Percentiles rank a stretch among this genome's conserved stretches.
These are phyloP conservation scores for Halichoerus grypus DNA, from an alignment of 2,113 vertebrate species.

Conservation along the genomic window DNA sequence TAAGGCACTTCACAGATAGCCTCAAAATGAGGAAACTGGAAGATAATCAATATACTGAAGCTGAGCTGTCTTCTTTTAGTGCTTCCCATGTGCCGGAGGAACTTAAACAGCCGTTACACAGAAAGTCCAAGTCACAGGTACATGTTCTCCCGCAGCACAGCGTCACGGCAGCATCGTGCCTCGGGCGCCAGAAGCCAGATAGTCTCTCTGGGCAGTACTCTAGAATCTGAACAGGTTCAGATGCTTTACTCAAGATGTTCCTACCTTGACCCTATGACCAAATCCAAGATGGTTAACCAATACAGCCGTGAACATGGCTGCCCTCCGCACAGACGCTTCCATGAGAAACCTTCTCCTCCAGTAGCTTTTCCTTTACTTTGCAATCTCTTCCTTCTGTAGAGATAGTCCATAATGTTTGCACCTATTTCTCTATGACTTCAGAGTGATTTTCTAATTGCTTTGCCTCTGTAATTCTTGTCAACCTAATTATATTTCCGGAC, in stretches of 20 bases:
- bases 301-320: not conserved
- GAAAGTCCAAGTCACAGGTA: slow-evolving; percentile 99
- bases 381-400: not conserved
- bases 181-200: slow-evolving; percentile 3
- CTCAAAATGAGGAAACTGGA: slow-evolving; percentile 95
- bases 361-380: not conserved
- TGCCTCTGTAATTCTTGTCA: not conserved
- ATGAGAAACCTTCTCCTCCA: not conserved
- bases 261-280: not conserved
- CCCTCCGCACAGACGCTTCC: not conserved
- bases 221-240: not conserved
- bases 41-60: slow-evolving; percentile 94
- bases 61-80: slow-evolving; percentile 92
- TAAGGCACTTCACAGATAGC: slow-evolving; percentile 96
- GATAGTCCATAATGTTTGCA: not conserved
- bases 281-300: not conserved
- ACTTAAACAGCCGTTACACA: slow-evolving; percentile 97
- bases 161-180: slow-evolving; percentile 29
- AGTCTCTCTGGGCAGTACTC: not conserved
- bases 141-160: slow-evolving; percentile 77
- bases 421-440: not conserved
- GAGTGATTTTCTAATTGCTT: slow-evolving; percentile 49
- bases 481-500: not conserved
- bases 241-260: not conserved
- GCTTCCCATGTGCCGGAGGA: slow-evolving; percentile 93